Conservation (phyloP, 2,888 invertebrate species). For the Scaptomyza parva region DNA sequence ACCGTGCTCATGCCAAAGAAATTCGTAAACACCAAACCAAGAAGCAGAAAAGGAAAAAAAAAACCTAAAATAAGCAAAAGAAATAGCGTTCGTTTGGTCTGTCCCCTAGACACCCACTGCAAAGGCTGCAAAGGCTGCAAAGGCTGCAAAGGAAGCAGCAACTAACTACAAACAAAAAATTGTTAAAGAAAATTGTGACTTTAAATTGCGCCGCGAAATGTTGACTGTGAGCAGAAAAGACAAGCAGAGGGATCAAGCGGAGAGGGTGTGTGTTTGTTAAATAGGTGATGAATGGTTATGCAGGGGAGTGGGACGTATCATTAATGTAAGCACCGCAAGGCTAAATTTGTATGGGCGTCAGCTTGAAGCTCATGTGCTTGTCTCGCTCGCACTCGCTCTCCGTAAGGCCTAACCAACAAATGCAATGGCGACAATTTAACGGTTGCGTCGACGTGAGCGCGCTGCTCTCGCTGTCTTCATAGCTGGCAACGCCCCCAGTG, state of each 20-base stretch:
- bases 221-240: conserved; percentile 23
- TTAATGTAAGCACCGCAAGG: conserved; percentile 66
- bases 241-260: neutral
- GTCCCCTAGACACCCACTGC: too few species aligned
- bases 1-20: conserved; percentile 53
- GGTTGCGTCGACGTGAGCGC: conserved; percentile 49
- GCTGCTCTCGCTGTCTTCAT: conserved; percentile 8
- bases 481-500: conserved; percentile 51
- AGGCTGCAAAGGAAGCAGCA: conserved; percentile 10
- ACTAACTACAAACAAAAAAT: conserved; percentile 30
- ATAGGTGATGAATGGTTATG: neutral
- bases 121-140: conserved; percentile 9
- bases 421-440: conserved; percentile 77
- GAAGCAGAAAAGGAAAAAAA: conserved; percentile 23
- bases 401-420: conserved; percentile 47
- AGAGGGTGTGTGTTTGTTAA: neutral
- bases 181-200: conserved; percentile 66
- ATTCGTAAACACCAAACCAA: conserved; percentile 52
- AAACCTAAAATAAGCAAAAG: conserved; percentile 23
- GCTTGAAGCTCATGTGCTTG: conserved; percentile 14
- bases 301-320: conserved; percentile 22
- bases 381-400: conserved; percentile 59
- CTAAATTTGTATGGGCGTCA: conserved; percentile 17
- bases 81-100: conserved; percentile 37
- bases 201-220: conserved; percentile 65